Base-by-base conservation (phyloP, 2,888 invertebrate genomes). In the Hemithea aestivaria region DNA sequence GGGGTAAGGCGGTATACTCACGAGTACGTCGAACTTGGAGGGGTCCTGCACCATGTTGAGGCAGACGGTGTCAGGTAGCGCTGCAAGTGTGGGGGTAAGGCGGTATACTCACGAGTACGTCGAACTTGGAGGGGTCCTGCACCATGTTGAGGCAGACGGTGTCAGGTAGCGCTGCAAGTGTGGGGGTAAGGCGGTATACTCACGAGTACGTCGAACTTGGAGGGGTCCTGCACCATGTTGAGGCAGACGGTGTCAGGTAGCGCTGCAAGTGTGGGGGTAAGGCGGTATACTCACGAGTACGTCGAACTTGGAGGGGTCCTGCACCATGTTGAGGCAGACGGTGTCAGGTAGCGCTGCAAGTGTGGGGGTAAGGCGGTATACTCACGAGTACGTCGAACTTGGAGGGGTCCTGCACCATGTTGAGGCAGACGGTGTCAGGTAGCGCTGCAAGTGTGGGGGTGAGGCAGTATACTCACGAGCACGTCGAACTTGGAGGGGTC, bases 21-120 rank as follows among this genome's bases (percentile, higher is more conserved):
- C 98, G 66, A 99, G 89, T 26, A 99, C 98, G 83, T 99, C 99
- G 73, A 97, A 99, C 80, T 96, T 92, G 42, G 92, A 90, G 0
- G 99, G 99, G 81, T 99, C 97, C 87, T 98, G 98, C 32, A 96
- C 96, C 95, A 98, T 98, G 84, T 98, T 99, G 45, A 99, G 90
- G 79, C 99, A 99, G 2, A 99, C 98, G 6, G 99, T 99, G 81
- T 99, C 99, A n/a, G n/a, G n/a, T n/a, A n/a, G n/a, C n/a, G n/a
- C n/a, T n/a, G n/a, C n/a, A n/a, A n/a, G n/a, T n/a, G n/a, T n/a
- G n/a, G n/a, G n/a, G n/a, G n/a, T n/a, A n/a, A n/a, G n/a, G n/a
- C n/a, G n/a, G n/a, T 6, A 7, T 10, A 73, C 87, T 69, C 43
- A 90, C 98, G 66, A 99, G 89, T 26, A 99, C 98, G 83, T 99